phyloP scores from a whole-genome alignment of 2,797 vertebrate genomes.

The Myripristis murdjan region DNA sequence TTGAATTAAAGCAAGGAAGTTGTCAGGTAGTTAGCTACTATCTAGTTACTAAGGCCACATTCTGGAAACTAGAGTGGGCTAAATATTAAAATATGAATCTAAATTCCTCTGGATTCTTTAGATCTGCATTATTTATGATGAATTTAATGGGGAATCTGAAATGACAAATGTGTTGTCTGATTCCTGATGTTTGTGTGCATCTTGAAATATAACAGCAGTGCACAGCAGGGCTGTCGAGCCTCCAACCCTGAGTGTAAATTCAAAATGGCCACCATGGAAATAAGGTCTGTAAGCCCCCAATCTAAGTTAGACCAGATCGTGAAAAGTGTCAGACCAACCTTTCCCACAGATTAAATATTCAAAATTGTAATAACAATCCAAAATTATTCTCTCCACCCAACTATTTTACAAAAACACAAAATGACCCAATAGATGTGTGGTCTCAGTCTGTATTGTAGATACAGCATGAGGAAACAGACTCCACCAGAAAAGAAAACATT shows the following conservation, averaged over 20 bases:
- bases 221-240: no score
- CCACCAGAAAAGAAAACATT: slow-evolving; percentile 52
- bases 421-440: slow-evolving; percentile 12
- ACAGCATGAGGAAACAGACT: slow-evolving; percentile 44
- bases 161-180: no score
- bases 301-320: slow-evolving; percentile 5
- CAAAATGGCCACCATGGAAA: slow-evolving; percentile 15
- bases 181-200: not conserved
- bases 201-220: no score
- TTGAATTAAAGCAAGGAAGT: no score
- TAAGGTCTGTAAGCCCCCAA: not conserved
- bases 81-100: no score
- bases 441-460: slow-evolving; percentile 6
- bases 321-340: slow-evolving; percentile 1
- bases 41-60: no score
- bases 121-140: no score
- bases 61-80: no score
- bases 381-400: not conserved
- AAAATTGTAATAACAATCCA: not conserved
- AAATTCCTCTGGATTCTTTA: no score
- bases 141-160: no score
- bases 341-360: slow-evolving; percentile 24
- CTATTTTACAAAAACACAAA: no score
- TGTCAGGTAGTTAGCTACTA: no score
- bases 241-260: not conserved